Evolutionary conservation across 2,113 vertebrate genomes (phyloP).

Genomic region (Muscicapa adusta): DNA sequence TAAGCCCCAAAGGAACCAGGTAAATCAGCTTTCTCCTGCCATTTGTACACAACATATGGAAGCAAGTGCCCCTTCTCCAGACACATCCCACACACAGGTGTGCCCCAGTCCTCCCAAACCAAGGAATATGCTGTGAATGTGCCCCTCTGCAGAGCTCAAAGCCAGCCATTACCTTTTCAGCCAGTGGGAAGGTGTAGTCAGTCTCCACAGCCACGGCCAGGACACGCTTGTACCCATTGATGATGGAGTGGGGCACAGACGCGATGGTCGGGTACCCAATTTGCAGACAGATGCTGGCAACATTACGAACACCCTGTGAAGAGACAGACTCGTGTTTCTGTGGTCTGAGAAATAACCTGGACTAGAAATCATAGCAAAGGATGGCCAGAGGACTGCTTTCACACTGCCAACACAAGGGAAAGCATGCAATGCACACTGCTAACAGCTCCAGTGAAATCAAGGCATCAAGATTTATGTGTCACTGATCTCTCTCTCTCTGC

Average conservation of each 20-base stretch:
- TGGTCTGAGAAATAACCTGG: not conserved
- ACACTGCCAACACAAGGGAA: fast-evolving
- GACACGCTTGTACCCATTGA: slow-evolving; percentile 96
- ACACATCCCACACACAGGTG: fast-evolving
- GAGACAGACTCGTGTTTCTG: not conserved
- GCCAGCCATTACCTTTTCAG: slow-evolving; percentile 87
- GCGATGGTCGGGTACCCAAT: slow-evolving; percentile 98
- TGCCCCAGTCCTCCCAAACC: fast-evolving
- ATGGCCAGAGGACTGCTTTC: not conserved
- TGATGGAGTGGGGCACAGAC: slow-evolving; percentile 90
- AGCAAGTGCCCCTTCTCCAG: not conserved
- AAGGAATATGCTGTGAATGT: fast-evolving
- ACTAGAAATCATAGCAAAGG: fast-evolving
- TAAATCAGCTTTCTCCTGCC: not conserved
- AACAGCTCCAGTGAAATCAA: not conserved
- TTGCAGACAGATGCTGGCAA: slow-evolving; percentile 93
- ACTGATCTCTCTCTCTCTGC: not conserved
- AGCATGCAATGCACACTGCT: fast-evolving
- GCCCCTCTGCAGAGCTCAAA: not conserved
- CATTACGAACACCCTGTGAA: slow-evolving; percentile 90
- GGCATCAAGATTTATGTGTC: not conserved
- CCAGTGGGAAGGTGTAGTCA: slow-evolving; percentile 91
- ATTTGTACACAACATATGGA: fast-evolving
- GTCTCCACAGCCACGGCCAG: slow-evolving; percentile 94
- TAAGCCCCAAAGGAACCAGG: too few relatives aligned